Percentiles rank a stretch among this genome's conserved stretches.
Evolutionary conservation across 2,797 vertebrate genomes (phyloP).

Genomic region (Sebastes hubbsi): DNA sequence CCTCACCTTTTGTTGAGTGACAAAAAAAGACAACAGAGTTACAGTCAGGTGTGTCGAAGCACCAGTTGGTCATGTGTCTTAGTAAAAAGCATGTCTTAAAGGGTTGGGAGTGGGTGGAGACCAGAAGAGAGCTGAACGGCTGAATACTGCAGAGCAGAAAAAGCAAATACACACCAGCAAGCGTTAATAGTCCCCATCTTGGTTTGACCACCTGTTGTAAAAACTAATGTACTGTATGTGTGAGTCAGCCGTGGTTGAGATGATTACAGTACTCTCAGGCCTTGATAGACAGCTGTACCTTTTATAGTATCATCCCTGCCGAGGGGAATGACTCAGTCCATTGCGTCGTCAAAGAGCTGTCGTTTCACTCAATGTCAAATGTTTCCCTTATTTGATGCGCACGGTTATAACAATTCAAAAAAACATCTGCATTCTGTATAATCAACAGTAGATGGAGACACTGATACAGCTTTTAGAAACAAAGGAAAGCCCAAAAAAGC

Average conservation of each 20-base stretch:
- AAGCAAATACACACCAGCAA: background rate
- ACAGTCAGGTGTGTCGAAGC: slow-evolving; percentile 68
- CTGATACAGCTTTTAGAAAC: slow-evolving; percentile 38
- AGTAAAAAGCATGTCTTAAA: slow-evolving; percentile 54
- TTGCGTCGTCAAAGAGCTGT: slow-evolving; percentile 11
- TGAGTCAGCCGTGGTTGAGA: slow-evolving; percentile 37
- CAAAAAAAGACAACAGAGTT: slow-evolving; percentile 30
- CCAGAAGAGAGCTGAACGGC: background rate
- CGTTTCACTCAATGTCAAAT: slow-evolving; percentile 6
- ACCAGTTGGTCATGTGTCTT: slow-evolving; percentile 49
- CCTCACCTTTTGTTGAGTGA: background rate
- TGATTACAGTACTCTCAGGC: slow-evolving; percentile 51
- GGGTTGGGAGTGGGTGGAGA: slow-evolving; percentile 33
- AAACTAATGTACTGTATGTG: slow-evolving; percentile 5
- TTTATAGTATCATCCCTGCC: slow-evolving; percentile 27
- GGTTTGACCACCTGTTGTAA: slow-evolving; percentile 5
- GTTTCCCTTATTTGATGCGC: slow-evolving; percentile 24
- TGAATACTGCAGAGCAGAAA: slow-evolving; percentile 13
- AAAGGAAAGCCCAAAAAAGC: slow-evolving; percentile 20
- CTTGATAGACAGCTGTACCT: slow-evolving; percentile 33
- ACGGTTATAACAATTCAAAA: slow-evolving; percentile 4
- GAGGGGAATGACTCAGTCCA: slow-evolving; percentile 41
- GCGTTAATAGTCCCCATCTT: slow-evolving; percentile 2
- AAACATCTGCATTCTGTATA: slow-evolving; percentile 26
- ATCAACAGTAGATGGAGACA: slow-evolving; percentile 62